Base-by-base conservation (phyloP, 2,797 vertebrate species). In the Dipus sagitta region DNA sequence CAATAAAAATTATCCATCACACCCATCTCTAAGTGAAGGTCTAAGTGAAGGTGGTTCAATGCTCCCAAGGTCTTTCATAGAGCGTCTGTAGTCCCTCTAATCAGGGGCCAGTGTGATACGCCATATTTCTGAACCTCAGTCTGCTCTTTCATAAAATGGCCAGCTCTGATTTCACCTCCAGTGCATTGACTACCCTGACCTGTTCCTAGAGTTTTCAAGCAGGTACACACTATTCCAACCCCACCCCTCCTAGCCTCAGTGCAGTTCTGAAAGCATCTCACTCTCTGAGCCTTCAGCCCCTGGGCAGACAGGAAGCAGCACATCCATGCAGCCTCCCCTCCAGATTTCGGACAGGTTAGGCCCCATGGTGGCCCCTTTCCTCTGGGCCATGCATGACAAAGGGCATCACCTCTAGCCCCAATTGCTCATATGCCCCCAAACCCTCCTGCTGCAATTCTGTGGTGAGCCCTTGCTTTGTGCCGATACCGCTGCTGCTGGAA, bases 81-180 rank as follows among this genome's bases (percentile, higher is more conserved):
- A 23, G 32, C 24, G 78, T 77, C 79, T 24, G 21, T 0, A 4
- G 38, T 38, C 21, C 34, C 5, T 70, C 67, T 71, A 62, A 42
- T 34, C 67, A 32, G 26, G 32, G 10, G 8, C 60, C 4, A 13
- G 65, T 13, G 68, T 34, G n/a, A 78, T 75, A 14, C 9, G n/a
- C 28, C 18, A 9, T 62, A 13, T 87, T 68, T 91, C 60, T 65
- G 67, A 74, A 5, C 12, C 60, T 94, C 14, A 14, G 62, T 90
- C 92, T 95, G 67, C 67, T 88, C 4, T 47, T 84, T n/a, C 47
- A 52, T 58, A 75, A 88, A 70, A 47, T 90, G 75, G 76, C 52
- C 6, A 20, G 2, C 64, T 79, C 85, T 23, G 11, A 42, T 32
- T 71, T 13, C 15, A 47, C n/a, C 15, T 77, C 47, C 26, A 38